Evolutionary conservation across 2,888 invertebrate genomes (phyloP), one percentile per base, ranked within the genome.

Genomic region (Plutella xylostella): DNA sequence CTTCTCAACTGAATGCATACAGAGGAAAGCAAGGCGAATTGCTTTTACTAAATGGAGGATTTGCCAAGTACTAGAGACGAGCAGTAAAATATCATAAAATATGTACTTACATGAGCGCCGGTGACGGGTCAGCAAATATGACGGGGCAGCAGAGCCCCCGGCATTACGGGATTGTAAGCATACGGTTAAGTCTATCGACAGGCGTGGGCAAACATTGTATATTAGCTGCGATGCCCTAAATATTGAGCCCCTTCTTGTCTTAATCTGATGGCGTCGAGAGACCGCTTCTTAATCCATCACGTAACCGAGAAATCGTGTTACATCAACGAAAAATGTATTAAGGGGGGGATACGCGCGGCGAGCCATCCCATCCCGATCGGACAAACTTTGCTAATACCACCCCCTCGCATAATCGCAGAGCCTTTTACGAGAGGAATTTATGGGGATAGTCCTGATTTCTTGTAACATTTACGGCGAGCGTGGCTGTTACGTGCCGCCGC

Each of bases 301-400:
- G 85, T 84, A 85, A 83, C 78, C 72, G 74, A 73, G 82, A 85
- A 84, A 84, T 83, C 83, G 83, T 82, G 84, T 84, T 83, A 84
- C 83, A 85, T 84, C 83, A 82, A 84, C 85, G 85, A 84, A 84
- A 85, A 85, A 85, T 85, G 82, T 85, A 85, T 84, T 84, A 85
- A 73, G 68, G 65, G 63, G 65, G 72, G 43, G 42, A 19, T 38
- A 38, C 46, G 30, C 44, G 30, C 46, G 46, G 15, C 25, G 28
- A 17, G 40, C 44, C 34, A 37, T 37, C 51, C 63, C 70, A 69
- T 71, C 67, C 58, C 69, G 68, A 82, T 82, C 82, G 80, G 80
- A 79, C 82, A 80, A 83, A 83, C 82, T 83, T 83, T 76, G 79
- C 82, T 83, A 83, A 83, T 82, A 83, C 83, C 82, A 83, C 83